Base-by-base conservation (phyloP, 1,140 invertebrate species). In the Dufourea novaeangliae region DNA sequence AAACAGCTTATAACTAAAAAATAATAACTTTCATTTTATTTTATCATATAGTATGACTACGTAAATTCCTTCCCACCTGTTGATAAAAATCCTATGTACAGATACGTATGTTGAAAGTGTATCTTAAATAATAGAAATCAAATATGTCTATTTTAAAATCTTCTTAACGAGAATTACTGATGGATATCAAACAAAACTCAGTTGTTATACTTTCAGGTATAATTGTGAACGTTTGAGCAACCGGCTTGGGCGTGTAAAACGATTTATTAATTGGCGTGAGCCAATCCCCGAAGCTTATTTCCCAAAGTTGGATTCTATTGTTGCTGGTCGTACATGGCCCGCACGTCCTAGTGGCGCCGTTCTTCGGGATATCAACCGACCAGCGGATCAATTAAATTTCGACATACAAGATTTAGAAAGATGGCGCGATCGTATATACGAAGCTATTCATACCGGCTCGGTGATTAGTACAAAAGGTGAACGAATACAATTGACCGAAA, bases 391-490 rank as follows among this genome's bases (percentile, higher is more conserved):
- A 85, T 93, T 96, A 41, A 91, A 91, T 62, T 91, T 94, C 54
- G 96, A 97, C 78, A 92, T 97, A 8, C 91, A 94, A 2, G 94
- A 96, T 82, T 54, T 97, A 81, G 95, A 96, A 84, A 93, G 94
- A 54, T 97, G 96, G 96, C 92, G 95, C 2, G 95, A 96, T 83
- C 93, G 96, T 29, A 95, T 97, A 79, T 93, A 94, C 29, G 94
- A 95, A 57, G 96, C 96, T 14, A 95, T 97, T 66, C 94, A 96
- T 59, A 94, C 94, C 37, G 95, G 95, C 50, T 89, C 93, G 39
- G 93, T 95, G 12, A 72, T 85, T 7, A 85, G 93, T 90, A 84
- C 90, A 10, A 92, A 92, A 25, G 94, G 94, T 3, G 89, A 93
- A 11, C 91, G 90, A 1, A 87, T 95, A 11, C 85, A 88, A 0